phyloP scores from a whole-genome alignment of 2,888 invertebrate genomes.

The Nephrotoma flavescens region DNA sequence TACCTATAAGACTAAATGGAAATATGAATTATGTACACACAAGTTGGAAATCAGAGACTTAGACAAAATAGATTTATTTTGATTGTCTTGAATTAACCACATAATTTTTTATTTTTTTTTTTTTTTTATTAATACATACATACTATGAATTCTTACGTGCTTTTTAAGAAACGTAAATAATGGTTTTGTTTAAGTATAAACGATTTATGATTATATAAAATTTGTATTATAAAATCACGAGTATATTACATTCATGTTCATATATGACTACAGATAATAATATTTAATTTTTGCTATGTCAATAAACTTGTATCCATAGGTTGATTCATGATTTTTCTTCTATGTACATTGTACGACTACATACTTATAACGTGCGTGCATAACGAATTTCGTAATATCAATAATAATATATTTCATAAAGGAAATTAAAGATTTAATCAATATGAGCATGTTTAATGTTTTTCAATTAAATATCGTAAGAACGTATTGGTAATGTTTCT shows the following conservation, averaged over 20 bases:
- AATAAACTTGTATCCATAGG: neutral
- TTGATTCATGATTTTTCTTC: no score
- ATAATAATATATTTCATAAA: neutral
- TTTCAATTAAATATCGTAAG: no score
- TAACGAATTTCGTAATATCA: neutral
- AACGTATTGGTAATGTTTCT: no score
- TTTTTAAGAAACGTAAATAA: neutral
- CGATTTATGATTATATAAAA: neutral
- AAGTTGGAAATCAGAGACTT: neutral
- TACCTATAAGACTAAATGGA: neutral
- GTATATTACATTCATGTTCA: no score
- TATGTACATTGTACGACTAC: no score
- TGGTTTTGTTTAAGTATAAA: neutral
- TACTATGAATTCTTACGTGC: neutral
- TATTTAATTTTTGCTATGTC: neutral
- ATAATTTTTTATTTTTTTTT: neutral
- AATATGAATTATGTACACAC: neutral
- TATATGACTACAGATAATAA: no score
- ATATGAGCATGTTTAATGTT: neutral
- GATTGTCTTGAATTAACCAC: neutral
- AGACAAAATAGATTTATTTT: neutral
- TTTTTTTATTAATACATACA: no score
- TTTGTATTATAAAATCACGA: no score
- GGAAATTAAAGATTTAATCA: neutral
- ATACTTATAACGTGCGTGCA: neutral